Percentiles rank a stretch among this genome's conserved stretches.
These are phyloP conservation scores for Eriocheir sinensis DNA, from an alignment of 1,140 invertebrate species.

Conservation along the genomic window DNA sequence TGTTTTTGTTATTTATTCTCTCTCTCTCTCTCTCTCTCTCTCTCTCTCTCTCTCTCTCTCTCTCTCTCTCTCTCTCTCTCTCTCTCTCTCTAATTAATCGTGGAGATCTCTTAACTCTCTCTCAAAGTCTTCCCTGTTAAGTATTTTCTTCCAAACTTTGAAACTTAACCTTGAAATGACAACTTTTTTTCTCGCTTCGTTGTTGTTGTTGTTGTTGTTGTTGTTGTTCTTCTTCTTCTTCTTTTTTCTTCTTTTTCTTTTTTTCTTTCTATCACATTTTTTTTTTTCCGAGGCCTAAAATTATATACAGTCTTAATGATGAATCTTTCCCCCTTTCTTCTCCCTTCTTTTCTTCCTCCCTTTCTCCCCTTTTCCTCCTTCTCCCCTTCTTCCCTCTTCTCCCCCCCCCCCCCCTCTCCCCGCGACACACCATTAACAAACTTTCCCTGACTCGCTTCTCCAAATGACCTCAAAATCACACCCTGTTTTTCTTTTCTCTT, in stretches of 20 bases:
- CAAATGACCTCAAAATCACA: constrained; percentile 20
- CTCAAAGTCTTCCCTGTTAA: background rate
- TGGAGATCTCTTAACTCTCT: background rate
- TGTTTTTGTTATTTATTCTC: background rate
- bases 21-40: background rate
- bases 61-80: constrained; percentile 22
- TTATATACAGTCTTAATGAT: background rate
- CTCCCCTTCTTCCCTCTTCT: background rate
- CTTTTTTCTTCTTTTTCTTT: background rate
- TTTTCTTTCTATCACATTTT: background rate
- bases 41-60: constrained; percentile 20
- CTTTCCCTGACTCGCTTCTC: background rate
- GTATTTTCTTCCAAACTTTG: background rate
- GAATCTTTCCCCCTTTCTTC: background rate
- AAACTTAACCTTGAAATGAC: background rate
- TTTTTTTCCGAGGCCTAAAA: background rate
- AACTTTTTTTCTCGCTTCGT: background rate
- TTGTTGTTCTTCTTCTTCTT: background rate
- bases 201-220: background rate
- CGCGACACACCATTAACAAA: background rate
- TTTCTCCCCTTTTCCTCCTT: background rate
- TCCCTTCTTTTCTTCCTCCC: background rate
- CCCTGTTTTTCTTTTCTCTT: background rate
- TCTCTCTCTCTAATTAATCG: constrained; percentile 12
- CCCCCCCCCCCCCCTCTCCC: background rate